These are phyloP conservation scores for Pseudonaja textilis DNA, from an alignment of 2,113 vertebrate species.

Conservation along the genomic window DNA sequence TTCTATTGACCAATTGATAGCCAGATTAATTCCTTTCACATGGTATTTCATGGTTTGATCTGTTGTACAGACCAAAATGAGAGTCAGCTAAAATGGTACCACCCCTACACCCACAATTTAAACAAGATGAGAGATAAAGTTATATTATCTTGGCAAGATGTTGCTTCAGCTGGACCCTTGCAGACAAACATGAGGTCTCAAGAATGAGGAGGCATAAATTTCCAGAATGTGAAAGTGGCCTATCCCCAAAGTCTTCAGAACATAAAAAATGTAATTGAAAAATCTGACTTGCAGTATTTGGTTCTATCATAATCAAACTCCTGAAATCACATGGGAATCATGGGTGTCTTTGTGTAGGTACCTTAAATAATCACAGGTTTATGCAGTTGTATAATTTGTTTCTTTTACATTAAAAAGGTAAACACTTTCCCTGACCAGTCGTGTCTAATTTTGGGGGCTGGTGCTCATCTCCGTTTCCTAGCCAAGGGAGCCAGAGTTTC, in stretches of 20 bases:
- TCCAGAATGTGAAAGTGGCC: background rate
- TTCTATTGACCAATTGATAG: background rate
- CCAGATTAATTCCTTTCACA: background rate
- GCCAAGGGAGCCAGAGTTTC: too few relatives aligned
- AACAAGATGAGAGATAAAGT: background rate
- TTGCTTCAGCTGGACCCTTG: background rate
- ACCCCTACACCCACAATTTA: background rate
- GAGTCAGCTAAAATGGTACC: background rate
- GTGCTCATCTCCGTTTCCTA: too few relatives aligned
- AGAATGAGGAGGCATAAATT: background rate
- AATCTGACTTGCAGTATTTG: background rate
- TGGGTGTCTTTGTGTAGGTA: background rate
- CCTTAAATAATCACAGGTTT: background rate
- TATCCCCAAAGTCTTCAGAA: background rate
- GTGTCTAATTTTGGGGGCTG: too few relatives aligned
- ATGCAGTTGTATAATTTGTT: background rate
- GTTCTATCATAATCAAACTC: background rate
- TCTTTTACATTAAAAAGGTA: background rate
- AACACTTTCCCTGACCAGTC: too few relatives aligned
- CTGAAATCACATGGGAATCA: background rate
- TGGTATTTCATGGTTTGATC: background rate
- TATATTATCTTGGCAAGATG: background rate
- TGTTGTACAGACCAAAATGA: background rate
- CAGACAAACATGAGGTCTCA: background rate
- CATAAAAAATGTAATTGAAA: background rate